Evolutionary conservation across 2,888 invertebrate species (phyloP).

Genomic region (Pogonocherus hispidulus): DNA sequence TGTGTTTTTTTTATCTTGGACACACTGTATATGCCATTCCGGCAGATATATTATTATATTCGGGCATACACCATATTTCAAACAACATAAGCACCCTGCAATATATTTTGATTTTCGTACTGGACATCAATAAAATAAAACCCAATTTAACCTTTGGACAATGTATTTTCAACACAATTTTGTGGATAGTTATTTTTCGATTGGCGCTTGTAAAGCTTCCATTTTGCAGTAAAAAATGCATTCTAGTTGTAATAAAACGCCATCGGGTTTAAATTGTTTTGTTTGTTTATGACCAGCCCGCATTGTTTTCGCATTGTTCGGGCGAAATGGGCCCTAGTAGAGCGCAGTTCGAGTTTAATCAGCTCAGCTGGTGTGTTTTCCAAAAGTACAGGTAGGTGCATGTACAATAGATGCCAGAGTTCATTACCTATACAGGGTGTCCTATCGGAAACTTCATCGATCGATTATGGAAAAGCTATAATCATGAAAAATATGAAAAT

Average conservation of each 20-base stretch:
- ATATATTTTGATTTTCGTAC: conserved; percentile 14
- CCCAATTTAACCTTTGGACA: neutral
- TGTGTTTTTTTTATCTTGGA: too few species aligned
- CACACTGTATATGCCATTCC: too few species aligned
- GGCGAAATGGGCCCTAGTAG: neutral
- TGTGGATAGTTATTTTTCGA: neutral
- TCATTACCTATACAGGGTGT: too few species aligned
- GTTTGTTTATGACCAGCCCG: neutral
- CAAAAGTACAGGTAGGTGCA: too few species aligned
- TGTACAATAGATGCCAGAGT: too few species aligned
- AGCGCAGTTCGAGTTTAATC: neutral
- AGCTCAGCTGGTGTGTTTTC: too few species aligned
- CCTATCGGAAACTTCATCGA: too few species aligned
- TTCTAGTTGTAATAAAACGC: neutral
- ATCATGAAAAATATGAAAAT: too few species aligned
- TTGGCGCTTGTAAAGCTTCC: neutral
- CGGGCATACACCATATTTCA: neutral
- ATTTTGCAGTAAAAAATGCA: neutral
- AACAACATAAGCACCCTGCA: neutral
- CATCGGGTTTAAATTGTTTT: neutral
- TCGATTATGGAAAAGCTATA: too few species aligned
- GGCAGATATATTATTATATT: neutral
- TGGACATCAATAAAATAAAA: conserved; percentile 10
- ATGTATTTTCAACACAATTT: neutral
- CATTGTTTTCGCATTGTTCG: neutral